Percentiles rank a stretch among this genome's conserved stretches.
Conservation (phyloP, 2,888 invertebrate genomes). For the Halocaridina rubra region DNA sequence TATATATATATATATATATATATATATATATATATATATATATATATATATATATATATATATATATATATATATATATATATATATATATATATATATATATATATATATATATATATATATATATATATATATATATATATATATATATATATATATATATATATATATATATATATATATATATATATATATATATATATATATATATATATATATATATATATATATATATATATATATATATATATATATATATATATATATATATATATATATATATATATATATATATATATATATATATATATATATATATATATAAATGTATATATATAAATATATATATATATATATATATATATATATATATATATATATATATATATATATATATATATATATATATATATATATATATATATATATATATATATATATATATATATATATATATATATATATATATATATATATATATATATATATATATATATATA, state of each 20-base stretch:
- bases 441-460: too few species aligned
- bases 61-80: neutral
- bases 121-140: neutral
- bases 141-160: neutral
- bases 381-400: too few species aligned
- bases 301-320: neutral
- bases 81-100: neutral
- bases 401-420: too few species aligned
- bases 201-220: neutral
- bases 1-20: neutral
- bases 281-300: neutral
- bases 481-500: neutral
- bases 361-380: too few species aligned
- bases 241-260: neutral
- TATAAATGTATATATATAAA: neutral
- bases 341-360: too few species aligned
- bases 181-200: neutral
- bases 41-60: neutral
- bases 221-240: neutral
- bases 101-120: neutral
- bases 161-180: neutral
- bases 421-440: too few species aligned
- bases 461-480: neutral
- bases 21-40: neutral
- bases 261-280: neutral